phyloP scores from a whole-genome alignment of 2,113 vertebrate species.

The Polyodon spathula region DNA sequence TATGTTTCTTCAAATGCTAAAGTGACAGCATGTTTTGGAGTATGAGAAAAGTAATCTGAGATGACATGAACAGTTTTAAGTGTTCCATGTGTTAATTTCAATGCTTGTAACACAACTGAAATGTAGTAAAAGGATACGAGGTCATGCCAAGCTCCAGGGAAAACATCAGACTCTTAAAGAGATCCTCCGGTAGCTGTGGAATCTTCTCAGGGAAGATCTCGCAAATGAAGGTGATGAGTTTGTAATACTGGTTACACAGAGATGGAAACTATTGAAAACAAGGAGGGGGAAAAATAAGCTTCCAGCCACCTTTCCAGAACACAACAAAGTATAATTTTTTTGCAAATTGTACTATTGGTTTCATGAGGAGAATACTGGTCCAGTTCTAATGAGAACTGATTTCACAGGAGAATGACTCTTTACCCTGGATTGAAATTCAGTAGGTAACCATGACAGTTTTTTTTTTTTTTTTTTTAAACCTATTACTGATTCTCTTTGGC shows the following conservation, averaged over 20 bases:
- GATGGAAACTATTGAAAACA: constrained; percentile 81
- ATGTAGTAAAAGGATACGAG: constrained; percentile 76
- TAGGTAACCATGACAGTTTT: neutral
- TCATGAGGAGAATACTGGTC: neutral
- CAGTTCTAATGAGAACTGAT: too few relatives aligned
- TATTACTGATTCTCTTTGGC: neutral
- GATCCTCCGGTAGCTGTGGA: constrained; percentile 92
- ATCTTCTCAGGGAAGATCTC: constrained; percentile 99
- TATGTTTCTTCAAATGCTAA: too few relatives aligned
- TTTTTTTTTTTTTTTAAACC: neutral
- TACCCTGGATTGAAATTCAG: too few relatives aligned
- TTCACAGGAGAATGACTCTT: too few relatives aligned
- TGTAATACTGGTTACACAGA: constrained; percentile 98
- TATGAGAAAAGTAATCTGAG: too few relatives aligned
- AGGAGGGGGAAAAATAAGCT: constrained; percentile 16
- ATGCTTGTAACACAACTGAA: neutral
- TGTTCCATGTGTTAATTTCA: neutral
- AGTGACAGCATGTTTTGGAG: too few relatives aligned
- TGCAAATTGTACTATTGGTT: too few relatives aligned
- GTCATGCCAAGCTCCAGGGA: constrained; percentile 96
- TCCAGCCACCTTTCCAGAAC: neutral
- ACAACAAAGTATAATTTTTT: too few relatives aligned
- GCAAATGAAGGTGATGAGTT: constrained; percentile 98
- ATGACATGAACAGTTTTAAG: neutral
- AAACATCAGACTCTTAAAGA: constrained; percentile 98